Conservation (phyloP, 2,797 vertebrate genomes). For the Tinamus major region DNA sequence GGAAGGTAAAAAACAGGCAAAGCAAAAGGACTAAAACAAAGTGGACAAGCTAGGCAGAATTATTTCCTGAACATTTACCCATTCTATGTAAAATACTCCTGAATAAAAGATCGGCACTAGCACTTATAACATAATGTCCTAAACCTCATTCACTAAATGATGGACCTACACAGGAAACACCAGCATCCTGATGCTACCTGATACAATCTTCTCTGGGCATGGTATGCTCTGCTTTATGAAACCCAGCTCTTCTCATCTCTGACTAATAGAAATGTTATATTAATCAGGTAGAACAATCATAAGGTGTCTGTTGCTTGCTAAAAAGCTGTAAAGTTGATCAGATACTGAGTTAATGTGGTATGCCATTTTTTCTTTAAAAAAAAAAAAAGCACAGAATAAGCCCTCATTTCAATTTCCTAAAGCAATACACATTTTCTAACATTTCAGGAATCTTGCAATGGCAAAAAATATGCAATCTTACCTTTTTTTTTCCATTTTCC, state of each 20-base stretch:
- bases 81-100: background rate
- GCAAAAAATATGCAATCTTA: background rate
- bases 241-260: background rate
- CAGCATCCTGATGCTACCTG: background rate
- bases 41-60: background rate
- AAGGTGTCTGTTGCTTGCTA: background rate
- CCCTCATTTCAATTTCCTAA: background rate
- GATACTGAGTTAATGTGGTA: background rate
- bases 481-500: background rate
- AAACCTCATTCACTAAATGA: background rate
- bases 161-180: background rate
- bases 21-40: background rate
- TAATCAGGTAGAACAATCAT: background rate
- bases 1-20: background rate
- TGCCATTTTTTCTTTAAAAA: background rate
- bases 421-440: background rate
- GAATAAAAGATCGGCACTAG: background rate
- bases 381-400: background rate
- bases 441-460: background rate
- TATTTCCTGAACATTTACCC: background rate
- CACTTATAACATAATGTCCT: background rate
- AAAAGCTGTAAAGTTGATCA: background rate
- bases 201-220: background rate
- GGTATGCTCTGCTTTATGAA: background rate
- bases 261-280: background rate